These are phyloP conservation scores for Trachythela sp. DNA, from an alignment of 64 coral and sea anemone genomes.

Conservation along the genomic window DNA sequence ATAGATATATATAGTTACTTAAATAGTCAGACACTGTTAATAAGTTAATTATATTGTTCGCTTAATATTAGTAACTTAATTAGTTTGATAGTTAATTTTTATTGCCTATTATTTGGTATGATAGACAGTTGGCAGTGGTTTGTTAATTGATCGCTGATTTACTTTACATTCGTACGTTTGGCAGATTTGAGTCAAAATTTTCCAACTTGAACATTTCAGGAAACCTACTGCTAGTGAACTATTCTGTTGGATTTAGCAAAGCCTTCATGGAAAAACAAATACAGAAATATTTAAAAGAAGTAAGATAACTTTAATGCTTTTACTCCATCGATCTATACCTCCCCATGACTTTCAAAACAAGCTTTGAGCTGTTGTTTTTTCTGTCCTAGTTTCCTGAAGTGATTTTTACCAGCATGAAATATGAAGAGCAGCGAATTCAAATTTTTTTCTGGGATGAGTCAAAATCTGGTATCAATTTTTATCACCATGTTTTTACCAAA, in stretches of 20 bases:
- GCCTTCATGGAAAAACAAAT: background rate
- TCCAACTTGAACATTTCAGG: background rate
- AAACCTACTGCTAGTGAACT: background rate
- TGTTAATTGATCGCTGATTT: no score
- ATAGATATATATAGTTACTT: no score
- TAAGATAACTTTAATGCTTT: background rate
- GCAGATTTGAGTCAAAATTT: background rate
- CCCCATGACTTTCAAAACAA: background rate
- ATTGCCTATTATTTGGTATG: background rate
- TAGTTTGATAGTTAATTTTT: background rate
- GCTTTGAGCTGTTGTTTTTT: background rate
- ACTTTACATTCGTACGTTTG: no score
- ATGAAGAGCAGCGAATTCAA: background rate
- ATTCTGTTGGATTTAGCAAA: constrained; percentile 1
- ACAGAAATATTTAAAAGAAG: background rate
- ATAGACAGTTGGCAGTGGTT: no score
- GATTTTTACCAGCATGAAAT: background rate
- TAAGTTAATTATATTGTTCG: no score
- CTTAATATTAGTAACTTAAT: background rate
- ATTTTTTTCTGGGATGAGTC: background rate
- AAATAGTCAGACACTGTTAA: no score
- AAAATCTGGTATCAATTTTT: background rate
- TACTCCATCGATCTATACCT: background rate
- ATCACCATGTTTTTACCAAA: background rate
- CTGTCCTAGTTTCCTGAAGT: background rate